Percentiles rank a stretch among this genome's conserved stretches.
Evolutionary conservation across 2,113 vertebrate genomes (phyloP).

Genomic region (Python bivittatus): DNA sequence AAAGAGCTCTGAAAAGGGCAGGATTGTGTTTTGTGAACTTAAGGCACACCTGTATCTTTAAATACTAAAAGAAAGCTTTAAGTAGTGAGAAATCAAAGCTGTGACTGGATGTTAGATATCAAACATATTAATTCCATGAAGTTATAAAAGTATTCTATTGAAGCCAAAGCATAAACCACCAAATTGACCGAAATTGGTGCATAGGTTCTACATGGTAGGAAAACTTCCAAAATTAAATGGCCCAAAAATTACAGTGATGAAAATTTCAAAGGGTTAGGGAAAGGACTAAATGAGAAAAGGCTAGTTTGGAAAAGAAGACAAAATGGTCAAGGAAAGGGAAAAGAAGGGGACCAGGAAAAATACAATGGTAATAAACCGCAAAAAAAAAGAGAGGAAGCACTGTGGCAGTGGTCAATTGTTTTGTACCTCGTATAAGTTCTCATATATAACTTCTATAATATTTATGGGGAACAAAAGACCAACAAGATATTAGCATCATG

Average conservation of each 20-base stretch:
- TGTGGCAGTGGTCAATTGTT: not conserved
- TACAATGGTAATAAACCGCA: not conserved
- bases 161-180: not conserved
- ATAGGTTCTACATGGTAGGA: not conserved
- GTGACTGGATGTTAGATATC: constrained; percentile 30
- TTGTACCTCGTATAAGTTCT: not conserved
- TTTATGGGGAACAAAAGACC: not conserved
- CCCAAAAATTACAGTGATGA: not conserved
- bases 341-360: not conserved
- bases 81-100: not conserved
- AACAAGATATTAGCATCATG: not conserved
- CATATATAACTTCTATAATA: not conserved
- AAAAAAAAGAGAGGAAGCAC: not conserved
- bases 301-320: not conserved
- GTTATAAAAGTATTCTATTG: not conserved
- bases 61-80: not conserved
- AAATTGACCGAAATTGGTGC: not conserved
- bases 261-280: not conserved
- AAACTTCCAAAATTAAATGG: not conserved
- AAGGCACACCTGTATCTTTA: not conserved
- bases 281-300: not conserved
- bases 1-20: not conserved
- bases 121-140: accelerated
- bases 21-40: not conserved
- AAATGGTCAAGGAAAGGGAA: not conserved